These are phyloP conservation scores for Spizella passerina DNA, from an alignment of 2,797 vertebrate species.

Conservation along the genomic window DNA sequence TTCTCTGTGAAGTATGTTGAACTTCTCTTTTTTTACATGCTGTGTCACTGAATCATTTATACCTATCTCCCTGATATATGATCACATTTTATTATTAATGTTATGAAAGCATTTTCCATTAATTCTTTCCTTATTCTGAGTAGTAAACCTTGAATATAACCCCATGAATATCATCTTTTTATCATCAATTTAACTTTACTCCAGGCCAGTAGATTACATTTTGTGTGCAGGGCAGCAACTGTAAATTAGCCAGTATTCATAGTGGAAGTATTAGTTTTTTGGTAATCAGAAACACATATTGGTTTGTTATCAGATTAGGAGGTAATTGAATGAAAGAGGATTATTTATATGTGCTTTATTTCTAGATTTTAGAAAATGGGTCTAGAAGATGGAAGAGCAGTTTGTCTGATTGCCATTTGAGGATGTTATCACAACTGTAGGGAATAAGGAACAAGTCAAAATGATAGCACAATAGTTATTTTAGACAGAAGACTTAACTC, in stretches of 20 bases:
- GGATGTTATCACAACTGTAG: background rate
- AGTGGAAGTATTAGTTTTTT: background rate
- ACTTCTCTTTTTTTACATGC: background rate
- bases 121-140: constrained; percentile 40
- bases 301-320: background rate
- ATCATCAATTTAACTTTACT: constrained; percentile 33
- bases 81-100: constrained; percentile 28
- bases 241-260: background rate
- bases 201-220: background rate
- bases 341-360: background rate
- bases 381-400: background rate
- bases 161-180: background rate
- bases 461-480: background rate
- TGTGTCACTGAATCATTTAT: background rate
- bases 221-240: background rate
- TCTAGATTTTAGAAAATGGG: background rate
- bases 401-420: background rate
- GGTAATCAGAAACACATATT: background rate
- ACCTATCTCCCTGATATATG: background rate
- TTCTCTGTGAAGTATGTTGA: background rate
- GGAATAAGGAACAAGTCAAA: background rate
- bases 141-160: background rate
- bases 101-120: constrained; percentile 27
- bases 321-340: background rate
- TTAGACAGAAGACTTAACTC: background rate